Conservation (phyloP, 2,888 invertebrate species). For the Scaptomyza flava region DNA sequence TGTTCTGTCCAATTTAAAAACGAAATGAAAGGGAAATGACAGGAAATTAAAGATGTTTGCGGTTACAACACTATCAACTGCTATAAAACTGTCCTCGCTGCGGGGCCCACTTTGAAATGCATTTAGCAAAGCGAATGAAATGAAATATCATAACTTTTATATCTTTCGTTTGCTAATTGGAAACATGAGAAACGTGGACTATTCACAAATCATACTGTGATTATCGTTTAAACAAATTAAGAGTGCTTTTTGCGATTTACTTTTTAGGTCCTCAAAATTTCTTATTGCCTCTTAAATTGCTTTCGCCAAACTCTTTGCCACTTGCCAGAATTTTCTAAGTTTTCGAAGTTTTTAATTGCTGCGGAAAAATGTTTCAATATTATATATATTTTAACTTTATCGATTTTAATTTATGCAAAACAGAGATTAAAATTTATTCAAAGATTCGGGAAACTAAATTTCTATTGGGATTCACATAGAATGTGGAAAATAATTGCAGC, state of each 20-base stretch:
- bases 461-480: not conserved
- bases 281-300: not conserved
- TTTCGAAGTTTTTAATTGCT: too few species aligned
- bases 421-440: not conserved
- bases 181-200: not conserved
- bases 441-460: not conserved
- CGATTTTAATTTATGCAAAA: not conserved
- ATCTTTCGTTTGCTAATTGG: conserved; percentile 27
- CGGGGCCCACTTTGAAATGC: conserved; percentile 41
- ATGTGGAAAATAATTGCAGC: not conserved
- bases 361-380: too few species aligned
- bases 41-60: conserved; percentile 81
- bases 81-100: conserved; percentile 33
- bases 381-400: too few species aligned
- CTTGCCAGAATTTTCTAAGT: too few species aligned
- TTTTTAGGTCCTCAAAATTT: not conserved
- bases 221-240: too few species aligned
- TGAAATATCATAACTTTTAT: conserved; percentile 30
- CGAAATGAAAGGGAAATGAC: conserved; percentile 62
- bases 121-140: conserved; percentile 50
- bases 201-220: not conserved
- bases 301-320: not conserved
- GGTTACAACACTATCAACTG: conserved; percentile 16
- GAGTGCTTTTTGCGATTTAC: too few species aligned
- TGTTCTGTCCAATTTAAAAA: conserved; percentile 41